phyloP scores from a whole-genome alignment of 2,888 invertebrate species.

The Pegoplata infirma region DNA sequence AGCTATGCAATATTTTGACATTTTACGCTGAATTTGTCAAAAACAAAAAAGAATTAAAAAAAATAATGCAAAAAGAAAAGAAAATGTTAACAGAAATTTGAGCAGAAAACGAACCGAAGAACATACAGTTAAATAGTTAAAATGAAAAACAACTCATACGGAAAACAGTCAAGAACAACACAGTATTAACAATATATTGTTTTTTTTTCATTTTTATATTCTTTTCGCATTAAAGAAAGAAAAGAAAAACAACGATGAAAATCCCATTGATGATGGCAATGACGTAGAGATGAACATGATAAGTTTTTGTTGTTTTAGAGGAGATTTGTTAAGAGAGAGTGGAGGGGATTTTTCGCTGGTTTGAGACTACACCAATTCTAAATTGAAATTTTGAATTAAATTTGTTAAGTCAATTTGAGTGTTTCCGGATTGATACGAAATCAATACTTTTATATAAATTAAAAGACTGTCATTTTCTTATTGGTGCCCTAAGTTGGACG shows the following conservation, averaged over 20 bases:
- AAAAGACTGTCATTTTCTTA: too few relatives aligned
- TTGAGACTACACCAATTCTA: too few relatives aligned
- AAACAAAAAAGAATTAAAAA: constrained; percentile 27
- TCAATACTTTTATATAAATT: too few relatives aligned
- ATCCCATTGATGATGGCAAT: constrained; percentile 55
- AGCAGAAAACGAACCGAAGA: too few relatives aligned
- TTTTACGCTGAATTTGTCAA: constrained; percentile 61
- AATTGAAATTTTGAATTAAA: too few relatives aligned
- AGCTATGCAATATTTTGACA: constrained; percentile 63
- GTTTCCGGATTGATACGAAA: too few relatives aligned
- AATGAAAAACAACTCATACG: neutral
- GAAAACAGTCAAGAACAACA: neutral
- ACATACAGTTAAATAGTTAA: neutral
- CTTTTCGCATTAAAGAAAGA: too few relatives aligned
- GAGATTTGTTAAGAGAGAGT: neutral
- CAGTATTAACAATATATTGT: neutral
- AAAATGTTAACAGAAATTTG: constrained; percentile 23
- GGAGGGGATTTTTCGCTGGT: too few relatives aligned
- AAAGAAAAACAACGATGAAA: constrained; percentile 27
- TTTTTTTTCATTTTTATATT: neutral
- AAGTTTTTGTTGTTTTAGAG: constrained; percentile 42
- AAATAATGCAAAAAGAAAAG: neutral
- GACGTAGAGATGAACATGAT: constrained; percentile 59
- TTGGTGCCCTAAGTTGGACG: too few relatives aligned
- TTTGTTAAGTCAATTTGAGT: too few relatives aligned